Evolutionary conservation across 2,797 vertebrate genomes (phyloP).

Genomic region (Podargus strigoides): DNA sequence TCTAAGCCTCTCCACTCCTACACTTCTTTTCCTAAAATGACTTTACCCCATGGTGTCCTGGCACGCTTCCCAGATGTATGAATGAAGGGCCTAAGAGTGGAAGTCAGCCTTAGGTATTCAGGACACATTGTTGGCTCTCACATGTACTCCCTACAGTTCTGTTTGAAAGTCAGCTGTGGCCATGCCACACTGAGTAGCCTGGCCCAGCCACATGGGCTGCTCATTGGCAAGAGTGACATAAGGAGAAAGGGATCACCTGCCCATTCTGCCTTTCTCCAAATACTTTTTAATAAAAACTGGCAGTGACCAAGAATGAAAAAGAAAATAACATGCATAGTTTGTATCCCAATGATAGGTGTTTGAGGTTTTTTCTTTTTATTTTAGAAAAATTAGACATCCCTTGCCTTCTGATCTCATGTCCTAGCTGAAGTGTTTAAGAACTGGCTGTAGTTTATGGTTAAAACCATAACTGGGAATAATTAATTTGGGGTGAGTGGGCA

Average conservation of each 20-base stretch:
- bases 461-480: background rate
- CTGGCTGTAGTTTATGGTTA: background rate
- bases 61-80: background rate
- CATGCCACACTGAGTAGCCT: too few species aligned
- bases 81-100: background rate
- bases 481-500: background rate
- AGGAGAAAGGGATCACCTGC: background rate
- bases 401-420: background rate
- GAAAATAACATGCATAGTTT: background rate
- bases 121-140: background rate
- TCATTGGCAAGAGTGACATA: background rate
- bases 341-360: background rate
- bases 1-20: background rate
- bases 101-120: background rate
- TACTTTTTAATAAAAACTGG: background rate
- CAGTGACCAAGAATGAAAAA: background rate
- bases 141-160: background rate
- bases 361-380: background rate
- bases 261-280: background rate
- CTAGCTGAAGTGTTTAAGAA: background rate
- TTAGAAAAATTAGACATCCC: background rate
- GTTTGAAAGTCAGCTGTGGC: background rate
- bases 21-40: background rate
- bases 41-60: fast-evolving
- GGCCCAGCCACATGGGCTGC: background rate